phyloP scores from a whole-genome alignment of 1,140 invertebrate species.

The Caenorhabditis inopinata region DNA sequence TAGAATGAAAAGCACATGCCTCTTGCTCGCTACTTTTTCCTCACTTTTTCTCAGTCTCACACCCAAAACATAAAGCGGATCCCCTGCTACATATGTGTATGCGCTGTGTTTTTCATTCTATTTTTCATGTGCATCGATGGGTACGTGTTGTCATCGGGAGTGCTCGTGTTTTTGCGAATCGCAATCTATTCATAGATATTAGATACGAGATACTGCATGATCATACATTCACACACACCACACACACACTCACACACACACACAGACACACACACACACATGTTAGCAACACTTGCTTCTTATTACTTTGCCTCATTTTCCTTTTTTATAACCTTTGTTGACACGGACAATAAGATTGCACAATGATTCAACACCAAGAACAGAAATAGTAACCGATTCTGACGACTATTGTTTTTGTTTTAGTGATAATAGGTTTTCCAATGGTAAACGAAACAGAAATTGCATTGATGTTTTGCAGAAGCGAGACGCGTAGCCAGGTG shows the following conservation, averaged over 20 bases:
- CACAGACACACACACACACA: background rate
- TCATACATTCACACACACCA: too few relatives aligned
- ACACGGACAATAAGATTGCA: background rate
- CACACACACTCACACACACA: background rate
- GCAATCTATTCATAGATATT: constrained; percentile 30
- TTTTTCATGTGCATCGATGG: background rate
- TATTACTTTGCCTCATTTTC: background rate
- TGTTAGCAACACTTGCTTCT: background rate
- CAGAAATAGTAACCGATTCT: background rate
- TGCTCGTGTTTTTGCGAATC: constrained; percentile 14
- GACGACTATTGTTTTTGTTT: background rate
- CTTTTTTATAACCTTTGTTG: constrained; percentile 16
- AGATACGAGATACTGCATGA: too few relatives aligned
- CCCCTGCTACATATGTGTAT: background rate
- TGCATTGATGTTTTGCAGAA: too few relatives aligned
- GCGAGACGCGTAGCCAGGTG: background rate
- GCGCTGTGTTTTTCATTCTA: background rate
- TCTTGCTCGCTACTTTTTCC: background rate
- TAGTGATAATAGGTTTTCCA: too few relatives aligned
- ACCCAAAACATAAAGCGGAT: constrained; percentile 9
- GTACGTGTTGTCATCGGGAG: background rate
- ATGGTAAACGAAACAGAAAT: too few relatives aligned
- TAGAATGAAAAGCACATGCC: constrained; percentile 10
- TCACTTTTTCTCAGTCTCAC: background rate
- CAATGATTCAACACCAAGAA: background rate